These are phyloP conservation scores for Coregonus sp. DNA, from an alignment of 2,797 vertebrate species.

Conservation along the genomic window DNA sequence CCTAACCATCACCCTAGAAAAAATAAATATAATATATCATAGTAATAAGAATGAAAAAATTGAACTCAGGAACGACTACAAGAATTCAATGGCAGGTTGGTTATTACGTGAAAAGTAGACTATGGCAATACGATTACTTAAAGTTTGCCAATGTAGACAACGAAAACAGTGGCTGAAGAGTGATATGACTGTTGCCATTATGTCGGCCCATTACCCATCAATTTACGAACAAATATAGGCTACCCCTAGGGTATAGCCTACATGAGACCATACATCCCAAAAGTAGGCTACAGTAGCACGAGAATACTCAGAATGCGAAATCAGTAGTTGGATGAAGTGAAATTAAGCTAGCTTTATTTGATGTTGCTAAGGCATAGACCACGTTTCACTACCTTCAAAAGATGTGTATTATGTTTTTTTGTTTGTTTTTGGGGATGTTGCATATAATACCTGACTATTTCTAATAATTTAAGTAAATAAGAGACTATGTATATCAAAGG, in stretches of 20 bases:
- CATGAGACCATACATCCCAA: slow-evolving; percentile 23
- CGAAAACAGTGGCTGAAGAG: slow-evolving; percentile 28
- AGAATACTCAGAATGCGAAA: slow-evolving; percentile 36
- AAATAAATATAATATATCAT: slow-evolving; percentile 15
- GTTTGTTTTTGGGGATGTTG: slow-evolving; percentile 75
- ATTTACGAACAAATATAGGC: slow-evolving; percentile 10
- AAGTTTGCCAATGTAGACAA: slow-evolving; percentile 65
- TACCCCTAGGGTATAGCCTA: slow-evolving; percentile 10
- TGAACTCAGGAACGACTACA: slow-evolving; percentile 85
- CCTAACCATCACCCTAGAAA: slow-evolving; percentile 11
- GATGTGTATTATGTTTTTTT: slow-evolving; percentile 59
- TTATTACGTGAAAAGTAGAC: neutral
- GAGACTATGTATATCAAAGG: slow-evolving; percentile 71
- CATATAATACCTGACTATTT: slow-evolving; percentile 59
- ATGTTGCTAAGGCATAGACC: slow-evolving; percentile 71
- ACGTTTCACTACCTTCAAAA: slow-evolving; percentile 83
- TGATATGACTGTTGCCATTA: slow-evolving; percentile 74
- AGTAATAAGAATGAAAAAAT: neutral
- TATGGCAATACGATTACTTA: slow-evolving; percentile 51
- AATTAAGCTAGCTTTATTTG: slow-evolving; percentile 74
- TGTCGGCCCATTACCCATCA: slow-evolving; percentile 16
- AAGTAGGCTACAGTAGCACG: slow-evolving; percentile 56
- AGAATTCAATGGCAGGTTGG: slow-evolving; percentile 42
- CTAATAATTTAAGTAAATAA: slow-evolving; percentile 59
- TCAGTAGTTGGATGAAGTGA: slow-evolving; percentile 57